Evolutionary conservation across 2,888 invertebrate genomes (phyloP).

Genomic region (Steromphala cineraria): DNA sequence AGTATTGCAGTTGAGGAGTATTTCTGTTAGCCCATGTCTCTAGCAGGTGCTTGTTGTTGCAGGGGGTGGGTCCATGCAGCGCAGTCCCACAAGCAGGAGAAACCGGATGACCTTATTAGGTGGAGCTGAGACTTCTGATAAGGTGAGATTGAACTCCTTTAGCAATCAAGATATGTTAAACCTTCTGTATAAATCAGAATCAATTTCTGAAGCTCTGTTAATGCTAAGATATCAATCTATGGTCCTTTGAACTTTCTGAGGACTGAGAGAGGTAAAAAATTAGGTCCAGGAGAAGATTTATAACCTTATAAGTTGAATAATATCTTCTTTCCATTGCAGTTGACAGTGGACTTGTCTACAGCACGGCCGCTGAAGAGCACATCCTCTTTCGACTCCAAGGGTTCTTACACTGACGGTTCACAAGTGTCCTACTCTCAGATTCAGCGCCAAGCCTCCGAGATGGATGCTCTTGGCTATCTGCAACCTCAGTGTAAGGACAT

Average conservation of each 20-base stretch:
- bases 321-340: constrained; percentile 27
- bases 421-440: constrained; percentile 23
- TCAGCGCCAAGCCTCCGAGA: constrained; percentile 31
- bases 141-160: constrained; percentile 30
- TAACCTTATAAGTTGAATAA: neutral
- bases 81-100: constrained; percentile 51
- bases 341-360: constrained; percentile 41
- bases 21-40: neutral
- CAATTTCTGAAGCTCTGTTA: too few species aligned
- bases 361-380: constrained; percentile 38
- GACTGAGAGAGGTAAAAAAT: too few species aligned
- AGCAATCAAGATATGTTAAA: neutral
- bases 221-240: neutral
- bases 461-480: constrained; percentile 43
- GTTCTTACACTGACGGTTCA: constrained; percentile 22
- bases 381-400: constrained; percentile 41
- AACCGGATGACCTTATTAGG: constrained; percentile 49
- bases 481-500: constrained; percentile 37
- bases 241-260: too few species aligned
- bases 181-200: too few species aligned
- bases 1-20: too few species aligned
- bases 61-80: constrained; percentile 58
- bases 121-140: constrained; percentile 45
- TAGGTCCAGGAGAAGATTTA: neutral
- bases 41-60: constrained; percentile 23